These are phyloP conservation scores for Catocala nupta DNA, from an alignment of 2,888 invertebrate genomes.

Conservation along the genomic window DNA sequence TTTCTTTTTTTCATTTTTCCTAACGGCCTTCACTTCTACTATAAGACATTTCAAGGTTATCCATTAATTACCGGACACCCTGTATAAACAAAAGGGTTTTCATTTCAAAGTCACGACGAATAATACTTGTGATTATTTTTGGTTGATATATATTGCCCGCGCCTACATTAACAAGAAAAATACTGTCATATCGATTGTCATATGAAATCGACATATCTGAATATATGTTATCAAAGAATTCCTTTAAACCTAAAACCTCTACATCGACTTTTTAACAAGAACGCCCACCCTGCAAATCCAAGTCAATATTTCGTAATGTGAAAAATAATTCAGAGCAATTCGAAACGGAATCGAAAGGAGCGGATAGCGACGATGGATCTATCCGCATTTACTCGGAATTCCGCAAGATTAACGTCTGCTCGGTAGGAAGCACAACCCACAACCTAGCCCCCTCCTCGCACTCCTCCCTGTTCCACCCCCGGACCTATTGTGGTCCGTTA, in stretches of 20 bases:
- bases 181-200: no score
- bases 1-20: no score
- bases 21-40: no score
- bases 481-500: constrained; percentile 51
- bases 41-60: no score
- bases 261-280: constrained; percentile 30
- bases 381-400: constrained; percentile 66
- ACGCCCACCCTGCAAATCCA: constrained; percentile 26
- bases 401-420: constrained; percentile 69
- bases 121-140: no score
- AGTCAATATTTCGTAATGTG: constrained; percentile 38
- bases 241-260: neutral
- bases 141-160: no score
- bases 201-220: neutral
- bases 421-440: constrained; percentile 48
- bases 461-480: constrained; percentile 6
- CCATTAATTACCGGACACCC: no score
- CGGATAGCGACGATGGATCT: constrained; percentile 59
- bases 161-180: no score
- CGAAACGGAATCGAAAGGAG: constrained; percentile 52
- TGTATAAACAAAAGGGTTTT: no score
- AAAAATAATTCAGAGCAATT: constrained; percentile 53
- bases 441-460: constrained; percentile 20
- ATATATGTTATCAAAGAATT: constrained; percentile 9
- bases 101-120: no score